phyloP scores from a whole-genome alignment of 2,888 invertebrate species.

The Agrochola macilenta region DNA sequence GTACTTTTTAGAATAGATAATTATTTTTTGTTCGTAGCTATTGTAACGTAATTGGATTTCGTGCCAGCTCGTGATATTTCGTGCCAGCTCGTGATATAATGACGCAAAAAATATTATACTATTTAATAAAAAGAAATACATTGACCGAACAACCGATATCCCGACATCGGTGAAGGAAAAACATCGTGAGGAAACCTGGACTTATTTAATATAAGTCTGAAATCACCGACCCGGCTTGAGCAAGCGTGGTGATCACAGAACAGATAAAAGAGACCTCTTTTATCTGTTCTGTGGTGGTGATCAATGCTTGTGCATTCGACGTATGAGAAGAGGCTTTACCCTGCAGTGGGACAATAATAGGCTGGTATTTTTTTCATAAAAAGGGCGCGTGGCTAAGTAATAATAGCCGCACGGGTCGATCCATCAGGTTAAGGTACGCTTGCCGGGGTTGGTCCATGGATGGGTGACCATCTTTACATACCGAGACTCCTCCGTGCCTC shows the following conservation, averaged over 20 bases:
- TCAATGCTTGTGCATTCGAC: background rate
- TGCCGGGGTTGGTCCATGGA: no score
- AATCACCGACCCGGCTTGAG: background rate
- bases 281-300: no score
- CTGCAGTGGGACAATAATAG: background rate
- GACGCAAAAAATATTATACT: background rate
- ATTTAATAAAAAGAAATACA: background rate
- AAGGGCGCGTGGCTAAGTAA: no score
- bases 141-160: background rate
- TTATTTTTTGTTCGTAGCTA: background rate
- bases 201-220: background rate
- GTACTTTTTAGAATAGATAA: background rate
- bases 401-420: no score
- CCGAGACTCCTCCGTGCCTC: no score
- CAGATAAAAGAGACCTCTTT: no score
- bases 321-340: background rate
- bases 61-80: background rate
- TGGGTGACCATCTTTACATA: no score
- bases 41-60: background rate
- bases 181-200: background rate
- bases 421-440: no score
- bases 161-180: background rate
- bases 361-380: background rate
- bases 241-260: background rate
- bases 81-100: background rate